phyloP scores from a whole-genome alignment of 37 sponge, comb jelly and placozoan genomes.

The Theonella swinhoei region DNA sequence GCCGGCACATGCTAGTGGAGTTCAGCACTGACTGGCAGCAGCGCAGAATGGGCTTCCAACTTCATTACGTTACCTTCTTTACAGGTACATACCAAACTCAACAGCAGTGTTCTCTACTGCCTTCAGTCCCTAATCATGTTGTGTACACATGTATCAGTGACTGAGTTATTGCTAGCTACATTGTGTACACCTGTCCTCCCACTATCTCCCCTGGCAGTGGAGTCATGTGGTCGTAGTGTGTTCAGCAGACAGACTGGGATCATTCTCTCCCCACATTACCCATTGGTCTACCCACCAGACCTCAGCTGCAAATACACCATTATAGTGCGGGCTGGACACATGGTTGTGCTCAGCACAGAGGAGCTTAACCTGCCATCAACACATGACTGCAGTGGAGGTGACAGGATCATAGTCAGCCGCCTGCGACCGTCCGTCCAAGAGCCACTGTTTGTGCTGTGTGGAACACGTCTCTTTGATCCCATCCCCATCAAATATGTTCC shows the following conservation, averaged over 20 bases:
- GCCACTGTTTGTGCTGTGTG: constrained; percentile 22
- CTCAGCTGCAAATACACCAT: constrained; percentile 44
- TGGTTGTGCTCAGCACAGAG: constrained; percentile 10
- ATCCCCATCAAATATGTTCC: not conserved
- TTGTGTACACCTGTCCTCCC: too few species aligned
- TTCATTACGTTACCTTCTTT: constrained; percentile 48
- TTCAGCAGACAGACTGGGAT: constrained; percentile 35
- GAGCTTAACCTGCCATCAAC: constrained; percentile 39
- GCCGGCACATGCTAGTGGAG: constrained; percentile 36
- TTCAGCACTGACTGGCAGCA: constrained; percentile 15
- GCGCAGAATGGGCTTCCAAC: constrained; percentile 27
- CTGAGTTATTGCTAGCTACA: too few species aligned
- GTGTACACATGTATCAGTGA: too few species aligned
- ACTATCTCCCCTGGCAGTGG: too few species aligned
- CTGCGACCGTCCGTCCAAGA: not conserved
- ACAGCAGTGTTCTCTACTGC: too few species aligned
- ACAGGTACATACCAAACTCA: constrained; percentile 35
- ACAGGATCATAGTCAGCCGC: constrained; percentile 22
- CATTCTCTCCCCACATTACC: constrained; percentile 68
- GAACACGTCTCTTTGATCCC: not conserved
- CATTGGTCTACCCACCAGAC: constrained; percentile 45
- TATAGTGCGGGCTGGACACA: constrained; percentile 2
- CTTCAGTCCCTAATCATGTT: too few species aligned
- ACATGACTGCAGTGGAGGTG: constrained; percentile 33
- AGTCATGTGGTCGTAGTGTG: constrained; percentile 45